Evolutionary conservation across 2,888 invertebrate genomes (phyloP).

Genomic region (Amaurobius ferox): DNA sequence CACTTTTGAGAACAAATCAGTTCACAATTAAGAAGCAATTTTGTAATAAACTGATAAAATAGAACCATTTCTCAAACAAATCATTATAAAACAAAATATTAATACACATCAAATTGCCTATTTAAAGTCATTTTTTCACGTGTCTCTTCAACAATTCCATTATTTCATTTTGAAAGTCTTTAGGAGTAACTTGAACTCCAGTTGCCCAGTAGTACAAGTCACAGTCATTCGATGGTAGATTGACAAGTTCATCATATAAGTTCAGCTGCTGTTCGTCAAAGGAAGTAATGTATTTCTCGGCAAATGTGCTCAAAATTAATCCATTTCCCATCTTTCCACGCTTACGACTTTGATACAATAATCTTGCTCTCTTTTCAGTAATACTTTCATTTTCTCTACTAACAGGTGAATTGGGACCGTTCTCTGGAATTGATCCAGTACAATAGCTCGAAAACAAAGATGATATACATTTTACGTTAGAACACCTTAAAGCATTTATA

Average conservation of each 20-base stretch:
- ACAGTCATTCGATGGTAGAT: slow-evolving; percentile 96
- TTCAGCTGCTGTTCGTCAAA: slow-evolving; percentile 85
- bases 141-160: slow-evolving; percentile 91
- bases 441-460: slow-evolving; percentile 15
- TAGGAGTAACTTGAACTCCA: slow-evolving; percentile 79
- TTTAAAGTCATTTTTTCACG: slow-evolving; percentile 83
- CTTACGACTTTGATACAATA: slow-evolving; percentile 95
- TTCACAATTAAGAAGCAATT: too few relatives aligned
- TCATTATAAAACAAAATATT: too few relatives aligned
- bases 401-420: slow-evolving; percentile 51
- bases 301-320: slow-evolving; percentile 85
- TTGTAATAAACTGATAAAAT: too few relatives aligned
- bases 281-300: slow-evolving; percentile 85
- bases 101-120: slow-evolving; percentile 76
- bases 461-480: neutral
- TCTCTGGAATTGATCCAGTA: slow-evolving; percentile 32
- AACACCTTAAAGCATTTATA: too few relatives aligned
- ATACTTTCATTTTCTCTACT: slow-evolving; percentile 80
- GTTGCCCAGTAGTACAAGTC: slow-evolving; percentile 97
- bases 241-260: slow-evolving; percentile 91
- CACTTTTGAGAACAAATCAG: too few relatives aligned
- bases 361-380: slow-evolving; percentile 84
- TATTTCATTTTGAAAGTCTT: slow-evolving; percentile 86
- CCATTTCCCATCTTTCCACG: slow-evolving; percentile 93
- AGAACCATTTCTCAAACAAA: too few relatives aligned